Evolutionary conservation across 2,797 vertebrate genomes (phyloP).

Genomic region (Silurus lanzhouensis): DNA sequence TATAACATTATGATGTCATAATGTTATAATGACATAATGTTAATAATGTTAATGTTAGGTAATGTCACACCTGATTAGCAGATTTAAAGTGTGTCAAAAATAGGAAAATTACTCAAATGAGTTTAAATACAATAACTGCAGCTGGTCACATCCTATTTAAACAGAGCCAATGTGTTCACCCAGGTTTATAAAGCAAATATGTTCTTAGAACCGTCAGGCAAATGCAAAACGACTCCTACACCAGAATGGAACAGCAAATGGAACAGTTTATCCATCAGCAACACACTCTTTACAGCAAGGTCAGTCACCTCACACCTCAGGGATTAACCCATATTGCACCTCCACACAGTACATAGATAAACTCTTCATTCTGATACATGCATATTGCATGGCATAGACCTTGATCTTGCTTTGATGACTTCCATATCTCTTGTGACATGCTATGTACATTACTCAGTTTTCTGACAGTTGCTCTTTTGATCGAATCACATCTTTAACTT

Average conservation of each 20-base stretch:
- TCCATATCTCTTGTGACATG: slow-evolving; percentile 38
- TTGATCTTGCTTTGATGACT: slow-evolving; percentile 24
- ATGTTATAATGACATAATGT: too few relatives aligned
- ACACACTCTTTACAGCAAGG: slow-evolving; percentile 5
- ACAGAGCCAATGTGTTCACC: neutral
- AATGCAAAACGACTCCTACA: neutral
- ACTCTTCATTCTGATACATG: neutral
- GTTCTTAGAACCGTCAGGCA: neutral
- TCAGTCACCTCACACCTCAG: slow-evolving; percentile 47
- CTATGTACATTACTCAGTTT: slow-evolving; percentile 35
- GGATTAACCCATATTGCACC: slow-evolving; percentile 34
- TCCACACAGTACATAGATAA: slow-evolving; percentile 13
- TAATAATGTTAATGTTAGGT: too few relatives aligned
- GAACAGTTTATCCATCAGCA: slow-evolving; percentile 9
- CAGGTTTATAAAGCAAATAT: slow-evolving; percentile 14
- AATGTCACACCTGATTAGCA: neutral
- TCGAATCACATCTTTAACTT: slow-evolving; percentile 62
- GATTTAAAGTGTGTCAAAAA: neutral
- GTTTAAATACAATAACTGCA: neutral
- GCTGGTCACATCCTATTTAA: slow-evolving; percentile 2
- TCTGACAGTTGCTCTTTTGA: slow-evolving; percentile 46
- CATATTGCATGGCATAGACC: slow-evolving; percentile 35
- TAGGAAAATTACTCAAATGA: neutral
- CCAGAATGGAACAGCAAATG: neutral
- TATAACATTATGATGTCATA: too few relatives aligned